Percentiles rank a stretch among this genome's conserved stretches.
These are phyloP conservation scores for Alectoris magna DNA, from an alignment of 2,797 vertebrate genomes.

Conservation along the genomic window DNA sequence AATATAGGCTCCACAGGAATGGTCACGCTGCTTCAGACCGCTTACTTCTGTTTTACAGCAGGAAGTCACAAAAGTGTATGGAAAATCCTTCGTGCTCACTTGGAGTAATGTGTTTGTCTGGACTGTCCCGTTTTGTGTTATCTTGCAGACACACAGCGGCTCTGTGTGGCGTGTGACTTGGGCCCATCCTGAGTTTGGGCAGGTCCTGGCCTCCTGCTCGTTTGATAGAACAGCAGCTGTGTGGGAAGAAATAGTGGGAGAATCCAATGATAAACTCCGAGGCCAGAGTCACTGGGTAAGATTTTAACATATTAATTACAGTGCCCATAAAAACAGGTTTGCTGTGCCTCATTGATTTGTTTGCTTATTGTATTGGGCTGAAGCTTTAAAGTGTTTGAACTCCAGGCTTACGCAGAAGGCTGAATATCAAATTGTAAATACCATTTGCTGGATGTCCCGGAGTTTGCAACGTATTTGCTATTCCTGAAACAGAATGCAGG, in stretches of 20 bases:
- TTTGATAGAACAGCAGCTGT: slow-evolving; percentile 97
- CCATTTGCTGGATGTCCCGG: background rate
- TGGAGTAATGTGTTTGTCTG: background rate
- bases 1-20: background rate
- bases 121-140: background rate
- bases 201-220: slow-evolving; percentile 96
- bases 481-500: background rate
- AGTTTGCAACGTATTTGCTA: background rate
- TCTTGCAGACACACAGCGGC: slow-evolving; percentile 92
- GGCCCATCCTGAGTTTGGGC: slow-evolving; percentile 99
- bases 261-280: slow-evolving; percentile 97
- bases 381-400: background rate
- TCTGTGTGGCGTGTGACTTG: slow-evolving; percentile 98
- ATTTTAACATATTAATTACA: background rate
- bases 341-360: background rate
- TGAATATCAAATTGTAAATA: background rate
- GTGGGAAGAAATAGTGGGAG: slow-evolving; percentile 99
- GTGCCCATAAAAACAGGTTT: background rate
- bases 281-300: slow-evolving; percentile 98
- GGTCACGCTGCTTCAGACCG: background rate
- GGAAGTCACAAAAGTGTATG: accelerated
- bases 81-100: accelerated
- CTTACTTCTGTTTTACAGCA: background rate
- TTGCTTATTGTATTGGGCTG: background rate
- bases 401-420: background rate